phyloP scores from a whole-genome alignment of 2,888 invertebrate species.

The Trissonchulus sp. region DNA sequence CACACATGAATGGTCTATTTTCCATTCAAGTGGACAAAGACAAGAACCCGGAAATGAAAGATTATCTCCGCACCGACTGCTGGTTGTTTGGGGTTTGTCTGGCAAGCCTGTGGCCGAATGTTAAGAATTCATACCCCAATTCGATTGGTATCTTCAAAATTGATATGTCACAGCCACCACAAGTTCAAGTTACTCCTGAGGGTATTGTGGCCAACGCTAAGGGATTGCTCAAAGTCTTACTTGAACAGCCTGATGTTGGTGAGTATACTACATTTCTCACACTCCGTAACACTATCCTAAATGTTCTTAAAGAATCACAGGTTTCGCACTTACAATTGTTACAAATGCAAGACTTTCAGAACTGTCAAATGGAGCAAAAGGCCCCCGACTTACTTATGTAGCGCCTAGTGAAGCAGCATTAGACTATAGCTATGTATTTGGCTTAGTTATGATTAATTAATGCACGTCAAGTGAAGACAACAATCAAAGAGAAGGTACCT shows the following conservation, averaged over 20 bases:
- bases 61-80: slow-evolving; percentile 4
- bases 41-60: neutral
- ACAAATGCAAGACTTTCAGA: no score
- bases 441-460: no score
- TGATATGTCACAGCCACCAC: neutral
- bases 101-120: slow-evolving; percentile 7
- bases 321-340: no score
- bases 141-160: neutral
- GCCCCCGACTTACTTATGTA: no score
- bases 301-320: no score
- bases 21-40: neutral
- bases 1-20: neutral
- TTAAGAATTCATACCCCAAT: neutral
- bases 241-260: neutral
- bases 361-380: no score
- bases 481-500: no score
- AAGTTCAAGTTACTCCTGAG: neutral
- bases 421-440: no score
- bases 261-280: no score
- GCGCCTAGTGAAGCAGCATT: no score
- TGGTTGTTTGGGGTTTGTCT: neutral
- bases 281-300: no score
- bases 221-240: neutral
- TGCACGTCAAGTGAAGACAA: no score
- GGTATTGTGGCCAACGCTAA: neutral